Conservation (phyloP, 2,113 vertebrate species). For the Calidris pygmaea region DNA sequence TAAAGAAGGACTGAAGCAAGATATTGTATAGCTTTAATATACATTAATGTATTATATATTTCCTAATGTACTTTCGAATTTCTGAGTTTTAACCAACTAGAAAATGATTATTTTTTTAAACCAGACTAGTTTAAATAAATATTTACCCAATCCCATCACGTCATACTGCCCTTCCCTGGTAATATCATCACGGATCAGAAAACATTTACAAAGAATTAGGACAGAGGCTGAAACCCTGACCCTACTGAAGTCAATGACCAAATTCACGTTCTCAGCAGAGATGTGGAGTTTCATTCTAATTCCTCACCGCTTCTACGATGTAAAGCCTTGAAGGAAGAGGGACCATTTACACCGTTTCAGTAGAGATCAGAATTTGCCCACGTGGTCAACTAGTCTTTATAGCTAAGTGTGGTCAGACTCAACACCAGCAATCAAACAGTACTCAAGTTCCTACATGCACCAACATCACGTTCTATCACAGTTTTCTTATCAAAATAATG, state of each 20-base stretch:
- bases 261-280: neutral
- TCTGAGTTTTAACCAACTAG: neutral
- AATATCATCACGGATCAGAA: neutral
- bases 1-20: neutral
- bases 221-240: neutral
- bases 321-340: neutral
- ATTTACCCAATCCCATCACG: neutral
- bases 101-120: neutral
- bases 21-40: neutral
- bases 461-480: neutral
- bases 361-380: neutral
- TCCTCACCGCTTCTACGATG: neutral
- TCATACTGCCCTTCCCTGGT: neutral
- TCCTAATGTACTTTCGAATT: neutral
- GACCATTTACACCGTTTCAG: neutral
- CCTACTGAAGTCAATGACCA: neutral
- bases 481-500: neutral
- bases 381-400: neutral
- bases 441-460: neutral
- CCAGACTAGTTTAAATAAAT: neutral
- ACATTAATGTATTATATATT: neutral
- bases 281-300: neutral
- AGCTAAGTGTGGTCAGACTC: neutral
- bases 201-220: conserved; percentile 17
- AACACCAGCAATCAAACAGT: neutral